These are phyloP conservation scores for Microcaecilia unicolor DNA, from an alignment of 2,797 vertebrate genomes.

Conservation along the genomic window DNA sequence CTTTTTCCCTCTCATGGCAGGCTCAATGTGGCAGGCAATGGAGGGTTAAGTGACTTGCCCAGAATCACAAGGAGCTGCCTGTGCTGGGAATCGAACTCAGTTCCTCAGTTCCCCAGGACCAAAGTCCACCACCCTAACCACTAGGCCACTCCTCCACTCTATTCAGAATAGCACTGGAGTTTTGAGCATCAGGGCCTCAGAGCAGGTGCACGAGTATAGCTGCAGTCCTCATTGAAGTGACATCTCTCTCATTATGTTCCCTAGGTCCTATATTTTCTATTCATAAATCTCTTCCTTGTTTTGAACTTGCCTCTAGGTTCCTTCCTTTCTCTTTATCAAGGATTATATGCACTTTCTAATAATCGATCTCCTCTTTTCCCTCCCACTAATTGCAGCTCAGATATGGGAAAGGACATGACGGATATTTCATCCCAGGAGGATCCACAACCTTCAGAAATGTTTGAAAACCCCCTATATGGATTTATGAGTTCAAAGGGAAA, in stretches of 20 bases:
- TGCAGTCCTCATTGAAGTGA: not conserved
- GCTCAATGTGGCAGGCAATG: no score
- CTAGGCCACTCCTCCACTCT: no score
- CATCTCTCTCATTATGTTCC: fast-evolving
- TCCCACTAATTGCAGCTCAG: slow-evolving; percentile 18
- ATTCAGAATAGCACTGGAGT: no score
- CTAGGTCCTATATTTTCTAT: slow-evolving; percentile 1
- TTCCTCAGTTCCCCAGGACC: no score
- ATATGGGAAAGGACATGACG: slow-evolving; percentile 25
- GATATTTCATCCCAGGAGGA: slow-evolving; percentile 48
- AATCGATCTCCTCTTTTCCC: not conserved
- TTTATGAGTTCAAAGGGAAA: slow-evolving; percentile 52
- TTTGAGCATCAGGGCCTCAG: no score
- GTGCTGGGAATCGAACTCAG: no score
- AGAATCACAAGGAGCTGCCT: no score
- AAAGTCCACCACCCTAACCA: no score
- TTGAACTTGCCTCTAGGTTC: not conserved
- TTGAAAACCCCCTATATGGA: slow-evolving; percentile 94
- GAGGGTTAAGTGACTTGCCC: no score
- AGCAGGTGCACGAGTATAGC: not conserved
- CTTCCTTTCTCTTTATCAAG: not conserved
- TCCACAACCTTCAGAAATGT: slow-evolving; percentile 69
- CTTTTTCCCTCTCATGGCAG: no score
- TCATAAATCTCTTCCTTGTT: not conserved
- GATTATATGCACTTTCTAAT: no score